Base-by-base conservation (phyloP, 2,113 vertebrate genomes). In the Melanerpes aurifrons region DNA sequence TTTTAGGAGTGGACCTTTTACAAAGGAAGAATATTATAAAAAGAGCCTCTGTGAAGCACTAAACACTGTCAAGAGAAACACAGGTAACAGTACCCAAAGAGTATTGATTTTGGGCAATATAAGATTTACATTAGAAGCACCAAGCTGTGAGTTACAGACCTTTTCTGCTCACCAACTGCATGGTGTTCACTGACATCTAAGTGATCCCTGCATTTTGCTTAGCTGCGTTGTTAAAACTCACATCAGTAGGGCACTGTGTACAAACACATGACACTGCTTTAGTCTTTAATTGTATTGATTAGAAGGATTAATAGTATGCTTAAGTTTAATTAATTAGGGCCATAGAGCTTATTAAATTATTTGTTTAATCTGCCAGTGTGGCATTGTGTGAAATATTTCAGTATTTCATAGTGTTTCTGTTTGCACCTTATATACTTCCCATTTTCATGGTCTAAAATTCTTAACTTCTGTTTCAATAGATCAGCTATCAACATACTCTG, bases 1-100 rank as follows among this genome's bases (percentile, higher is more conserved):
- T 95, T 94, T 90, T 74, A 92, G 94, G 71, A 79, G 56, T 54
- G 79, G 62, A 26, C 9, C 19, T 74, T 87, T 93, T 87, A 37
- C 64, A 90, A 81, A 87, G 43, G 57, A 89, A 77, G 22, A 54
- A 85, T 86, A 83, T 91, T 32, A 53, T 83, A 74, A 67, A 21
- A 86, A n/a, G 80, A 77, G 9, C 50, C 58, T 89, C 91, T 86
- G 43, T 67, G 85, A 89, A 91, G 66, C 59, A 47, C 15, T 92
- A 66, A 91, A 57, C 15, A 16, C 63, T 37, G 50, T 32, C 77
- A 69, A 47, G 40, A 77, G 48, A 80, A 92, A 37, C 69, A 59
- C 61, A 95, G 72, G 76, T 95, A 88, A 90, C 57, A 24, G 45
- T 31, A 43, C 2, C 1, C 54, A 54, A 94, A 54, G 25, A 8